Conservation (phyloP, 2,113 vertebrate species). For the Gambusia holbrooki region DNA sequence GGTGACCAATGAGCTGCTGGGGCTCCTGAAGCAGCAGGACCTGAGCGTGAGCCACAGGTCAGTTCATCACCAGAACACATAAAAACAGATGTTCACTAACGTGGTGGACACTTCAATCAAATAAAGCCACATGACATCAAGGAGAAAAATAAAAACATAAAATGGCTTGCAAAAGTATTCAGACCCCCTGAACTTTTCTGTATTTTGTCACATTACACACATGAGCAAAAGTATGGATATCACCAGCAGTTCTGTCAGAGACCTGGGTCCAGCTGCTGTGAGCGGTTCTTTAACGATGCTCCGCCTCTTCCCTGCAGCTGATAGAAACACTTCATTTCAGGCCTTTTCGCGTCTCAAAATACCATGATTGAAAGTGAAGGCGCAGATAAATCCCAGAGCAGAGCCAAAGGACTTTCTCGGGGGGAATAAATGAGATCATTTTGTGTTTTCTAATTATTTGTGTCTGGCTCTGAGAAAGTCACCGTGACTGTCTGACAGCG, state of each 20-base stretch:
- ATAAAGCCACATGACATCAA: no score
- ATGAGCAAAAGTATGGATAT: no score
- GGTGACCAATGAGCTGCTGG: constrained; percentile 88
- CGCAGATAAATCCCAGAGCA: neutral
- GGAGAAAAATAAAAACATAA: no score
- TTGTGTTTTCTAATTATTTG: constrained; percentile 8
- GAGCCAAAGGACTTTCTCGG: neutral
- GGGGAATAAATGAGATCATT: neutral
- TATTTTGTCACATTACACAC: no score
- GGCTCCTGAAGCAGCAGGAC: constrained; percentile 86
- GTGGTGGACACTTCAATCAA: no score
- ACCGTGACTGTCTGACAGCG: constrained; percentile 2
- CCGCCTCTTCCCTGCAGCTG: neutral
- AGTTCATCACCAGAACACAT: constrained; percentile 45
- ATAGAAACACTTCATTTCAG: neutral
- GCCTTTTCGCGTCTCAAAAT: neutral
- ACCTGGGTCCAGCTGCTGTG: no score
- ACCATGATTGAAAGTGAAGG: neutral
- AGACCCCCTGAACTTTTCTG: no score
- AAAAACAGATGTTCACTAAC: no score
- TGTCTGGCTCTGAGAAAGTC: constrained; percentile 15
- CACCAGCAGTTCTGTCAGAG: no score
- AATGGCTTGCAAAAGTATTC: no score
- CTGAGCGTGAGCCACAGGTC: constrained; percentile 89
- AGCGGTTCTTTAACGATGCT: no score